phyloP scores from a whole-genome alignment of 2,797 vertebrate species.

The Rhincodon typus region DNA sequence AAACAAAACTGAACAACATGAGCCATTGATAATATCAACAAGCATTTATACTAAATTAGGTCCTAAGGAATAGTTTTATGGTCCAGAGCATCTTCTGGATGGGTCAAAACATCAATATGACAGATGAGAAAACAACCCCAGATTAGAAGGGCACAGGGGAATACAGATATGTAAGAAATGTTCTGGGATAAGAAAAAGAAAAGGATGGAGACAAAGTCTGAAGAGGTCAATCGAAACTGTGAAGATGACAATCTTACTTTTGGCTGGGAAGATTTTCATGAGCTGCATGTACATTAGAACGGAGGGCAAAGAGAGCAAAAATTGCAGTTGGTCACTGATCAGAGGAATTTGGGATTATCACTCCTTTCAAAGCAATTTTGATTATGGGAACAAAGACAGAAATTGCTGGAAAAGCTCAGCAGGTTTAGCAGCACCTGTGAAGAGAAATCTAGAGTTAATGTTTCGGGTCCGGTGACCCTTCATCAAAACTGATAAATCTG shows the following conservation, averaged over 20 bases:
- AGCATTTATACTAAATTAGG: neutral
- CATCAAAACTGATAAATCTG: no score
- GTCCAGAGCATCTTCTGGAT: neutral
- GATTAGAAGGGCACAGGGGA: neutral
- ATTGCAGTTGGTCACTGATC: neutral
- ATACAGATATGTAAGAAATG: neutral
- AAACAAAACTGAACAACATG: no score
- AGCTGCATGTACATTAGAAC: neutral
- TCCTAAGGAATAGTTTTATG: neutral
- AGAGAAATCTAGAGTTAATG: no score
- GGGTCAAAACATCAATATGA: neutral
- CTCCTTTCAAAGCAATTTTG: neutral
- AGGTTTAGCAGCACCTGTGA: no score
- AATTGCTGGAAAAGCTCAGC: no score
- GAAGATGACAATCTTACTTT: neutral
- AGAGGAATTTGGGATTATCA: neutral
- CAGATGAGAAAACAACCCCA: neutral
- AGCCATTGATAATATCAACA: neutral
- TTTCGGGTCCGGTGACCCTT: no score
- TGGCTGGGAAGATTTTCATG: neutral
- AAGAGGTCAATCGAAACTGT: neutral
- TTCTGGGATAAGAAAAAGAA: neutral
- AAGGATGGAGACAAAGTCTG: neutral
- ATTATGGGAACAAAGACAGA: neutral
- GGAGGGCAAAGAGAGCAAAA: neutral